phyloP scores from a whole-genome alignment of 92 coral and sea anemone species.

The Zoanthus solanderi region DNA sequence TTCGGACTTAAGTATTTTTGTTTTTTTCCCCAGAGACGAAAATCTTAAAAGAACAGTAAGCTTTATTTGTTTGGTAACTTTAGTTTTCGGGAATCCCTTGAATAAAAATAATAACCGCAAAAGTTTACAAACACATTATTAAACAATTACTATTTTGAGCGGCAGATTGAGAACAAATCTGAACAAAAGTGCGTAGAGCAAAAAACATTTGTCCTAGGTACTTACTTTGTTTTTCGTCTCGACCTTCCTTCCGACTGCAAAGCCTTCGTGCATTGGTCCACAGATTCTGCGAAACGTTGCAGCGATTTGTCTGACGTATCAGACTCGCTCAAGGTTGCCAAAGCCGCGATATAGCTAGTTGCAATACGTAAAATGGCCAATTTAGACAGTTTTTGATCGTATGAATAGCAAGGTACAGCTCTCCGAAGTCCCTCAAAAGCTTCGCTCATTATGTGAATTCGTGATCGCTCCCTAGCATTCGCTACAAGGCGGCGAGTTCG shows the following conservation, averaged over 20 bases:
- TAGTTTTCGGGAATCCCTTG: neutral
- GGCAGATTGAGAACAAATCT: conserved; percentile 13
- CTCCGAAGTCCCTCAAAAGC: conserved; percentile 92
- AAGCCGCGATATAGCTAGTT: conserved; percentile 93
- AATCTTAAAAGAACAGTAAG: conserved; percentile 36
- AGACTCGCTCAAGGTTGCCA: conserved; percentile 81
- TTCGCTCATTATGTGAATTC: conserved; percentile 96
- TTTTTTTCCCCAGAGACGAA: neutral
- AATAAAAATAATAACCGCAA: neutral
- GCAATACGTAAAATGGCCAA: conserved; percentile 92
- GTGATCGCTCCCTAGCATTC: conserved; percentile 93
- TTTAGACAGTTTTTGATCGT: conserved; percentile 95
- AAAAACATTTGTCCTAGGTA: neutral
- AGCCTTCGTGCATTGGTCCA: conserved; percentile 92
- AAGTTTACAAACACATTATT: neutral
- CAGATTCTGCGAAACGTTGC: conserved; percentile 93
- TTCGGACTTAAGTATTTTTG: neutral
- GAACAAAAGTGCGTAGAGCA: neutral
- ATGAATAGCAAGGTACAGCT: conserved; percentile 95
- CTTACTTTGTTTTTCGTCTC: conserved; percentile 81
- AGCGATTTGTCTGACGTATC: conserved; percentile 91
- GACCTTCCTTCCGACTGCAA: conserved; percentile 94
- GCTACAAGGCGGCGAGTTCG: conserved; percentile 93
- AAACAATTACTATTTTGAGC: neutral
- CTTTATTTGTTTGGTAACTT: neutral